Base-by-base conservation (phyloP, 2,888 invertebrate genomes). In the Stenurella melanura region DNA sequence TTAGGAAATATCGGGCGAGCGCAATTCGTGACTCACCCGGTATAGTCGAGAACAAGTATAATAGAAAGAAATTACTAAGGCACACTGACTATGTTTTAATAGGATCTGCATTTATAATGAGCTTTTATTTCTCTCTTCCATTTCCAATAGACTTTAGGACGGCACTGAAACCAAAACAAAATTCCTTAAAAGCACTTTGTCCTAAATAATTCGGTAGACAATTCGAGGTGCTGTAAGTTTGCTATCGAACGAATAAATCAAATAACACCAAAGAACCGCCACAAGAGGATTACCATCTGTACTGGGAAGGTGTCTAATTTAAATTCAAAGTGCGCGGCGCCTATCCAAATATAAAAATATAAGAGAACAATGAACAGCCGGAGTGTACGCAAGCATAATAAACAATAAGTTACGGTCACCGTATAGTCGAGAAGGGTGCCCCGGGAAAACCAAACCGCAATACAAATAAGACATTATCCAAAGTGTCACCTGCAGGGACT, bases 381-480 rank as follows among this genome's bases (percentile, higher is more conserved):
- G 34, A 61, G 63, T 61, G 61, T 78, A 78, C 74, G 74, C 71
- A 71, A 61, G 56, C 76, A 74, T 67, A 76, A 76, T 78, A 71
- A 73, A 64, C 67, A 74, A 76, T 42, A 54, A 67, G 67, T 34
- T 63, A 70, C 67, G 73, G 69, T 58, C 67, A 70, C 61, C 63
- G 56, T 54, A 17, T 18, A 21, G 50, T 50, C 72, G 68, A 63
- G 50, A 42, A 73, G 74, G 68, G 61, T 74, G 58, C 42, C 15
- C 38, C n/a, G 74, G 78, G 79, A 83, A 84, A 82, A 74, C 83
- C 83, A 77, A 81, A 78, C 84, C 83, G 73, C 73, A 64, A 67
- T 79, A 81, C 77, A 79, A 81, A 79, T 80, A 77, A 82, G 82
- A 82, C 82, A 78, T 82, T 82, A 83, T 82, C 82, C 77, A 70